phyloP scores from a whole-genome alignment of 2,888 invertebrate genomes.

The Agonopterix arenella region DNA sequence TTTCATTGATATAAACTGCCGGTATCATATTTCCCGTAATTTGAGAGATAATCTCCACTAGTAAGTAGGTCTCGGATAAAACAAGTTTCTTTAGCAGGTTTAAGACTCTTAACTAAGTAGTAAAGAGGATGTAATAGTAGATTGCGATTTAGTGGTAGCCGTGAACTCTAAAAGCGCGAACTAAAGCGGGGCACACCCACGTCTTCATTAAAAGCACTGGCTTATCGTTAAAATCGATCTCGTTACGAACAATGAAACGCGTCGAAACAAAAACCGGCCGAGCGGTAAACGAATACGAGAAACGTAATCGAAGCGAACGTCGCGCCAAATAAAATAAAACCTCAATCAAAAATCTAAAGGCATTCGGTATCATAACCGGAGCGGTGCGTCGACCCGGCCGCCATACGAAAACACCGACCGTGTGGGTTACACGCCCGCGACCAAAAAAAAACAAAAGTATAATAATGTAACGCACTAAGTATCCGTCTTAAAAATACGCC shows the following conservation, averaged over 20 bases:
- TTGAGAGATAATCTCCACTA: background rate
- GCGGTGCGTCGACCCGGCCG: conserved; percentile 66
- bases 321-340: conserved; percentile 69
- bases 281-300: conserved; percentile 69
- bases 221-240: conserved; percentile 71
- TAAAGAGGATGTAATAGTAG: background rate
- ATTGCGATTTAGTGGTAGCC: conserved; percentile 9
- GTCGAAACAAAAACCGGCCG: conserved; percentile 68
- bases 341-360: conserved; percentile 73
- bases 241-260: conserved; percentile 71
- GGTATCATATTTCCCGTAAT: conserved; percentile 18
- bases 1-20: conserved; percentile 35
- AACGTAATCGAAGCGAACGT: conserved; percentile 67
- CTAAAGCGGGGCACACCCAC: conserved; percentile 54
- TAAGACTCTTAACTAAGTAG: background rate
- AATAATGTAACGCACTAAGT: conserved; percentile 75
- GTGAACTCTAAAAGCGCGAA: conserved; percentile 26
- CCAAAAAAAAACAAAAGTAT: conserved; percentile 63
- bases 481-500: conserved; percentile 73
- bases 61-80: background rate
- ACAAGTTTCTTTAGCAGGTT: conserved; percentile 2
- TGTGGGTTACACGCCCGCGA: conserved; percentile 62
- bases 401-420: conserved; percentile 55
- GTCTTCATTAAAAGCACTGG: conserved; percentile 64
- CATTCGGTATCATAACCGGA: conserved; percentile 70